phyloP scores from a whole-genome alignment of 37 sponge, comb jelly and placozoan genomes.

The Aphrocallistes beatrix region DNA sequence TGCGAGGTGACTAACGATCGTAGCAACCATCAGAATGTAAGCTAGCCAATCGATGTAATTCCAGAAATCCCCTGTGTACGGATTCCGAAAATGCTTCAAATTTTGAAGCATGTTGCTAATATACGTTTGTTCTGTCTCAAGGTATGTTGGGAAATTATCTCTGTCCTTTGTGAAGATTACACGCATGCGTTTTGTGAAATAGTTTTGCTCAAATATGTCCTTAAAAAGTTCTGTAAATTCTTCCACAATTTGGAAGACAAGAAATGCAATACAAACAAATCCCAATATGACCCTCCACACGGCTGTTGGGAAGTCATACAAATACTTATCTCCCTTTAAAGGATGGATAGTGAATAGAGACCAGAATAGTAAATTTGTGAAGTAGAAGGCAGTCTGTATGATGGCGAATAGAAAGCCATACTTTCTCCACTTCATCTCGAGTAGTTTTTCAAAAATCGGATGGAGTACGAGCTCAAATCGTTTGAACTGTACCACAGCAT shows the following conservation, averaged over 20 bases:
- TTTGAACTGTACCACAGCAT: background rate
- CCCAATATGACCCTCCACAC: background rate
- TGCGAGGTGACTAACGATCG: background rate
- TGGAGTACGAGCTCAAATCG: background rate
- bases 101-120: background rate
- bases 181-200: background rate
- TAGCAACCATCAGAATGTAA: constrained; percentile 8
- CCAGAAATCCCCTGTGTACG: background rate
- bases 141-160: background rate
- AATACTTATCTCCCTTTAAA: background rate
- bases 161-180: background rate
- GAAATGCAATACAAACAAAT: background rate
- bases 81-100: background rate
- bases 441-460: background rate
- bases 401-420: background rate
- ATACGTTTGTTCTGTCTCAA: background rate
- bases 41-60: constrained; percentile 6
- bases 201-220: background rate
- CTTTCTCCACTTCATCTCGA: background rate
- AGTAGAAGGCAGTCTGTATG: background rate
- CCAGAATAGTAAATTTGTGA: background rate
- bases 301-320: background rate
- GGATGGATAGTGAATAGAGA: background rate
- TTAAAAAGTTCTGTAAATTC: background rate
- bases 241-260: background rate